Percentiles rank a stretch among this genome's conserved stretches.
Conservation (phyloP, 2,888 invertebrate species). For the Metalampra italica region DNA sequence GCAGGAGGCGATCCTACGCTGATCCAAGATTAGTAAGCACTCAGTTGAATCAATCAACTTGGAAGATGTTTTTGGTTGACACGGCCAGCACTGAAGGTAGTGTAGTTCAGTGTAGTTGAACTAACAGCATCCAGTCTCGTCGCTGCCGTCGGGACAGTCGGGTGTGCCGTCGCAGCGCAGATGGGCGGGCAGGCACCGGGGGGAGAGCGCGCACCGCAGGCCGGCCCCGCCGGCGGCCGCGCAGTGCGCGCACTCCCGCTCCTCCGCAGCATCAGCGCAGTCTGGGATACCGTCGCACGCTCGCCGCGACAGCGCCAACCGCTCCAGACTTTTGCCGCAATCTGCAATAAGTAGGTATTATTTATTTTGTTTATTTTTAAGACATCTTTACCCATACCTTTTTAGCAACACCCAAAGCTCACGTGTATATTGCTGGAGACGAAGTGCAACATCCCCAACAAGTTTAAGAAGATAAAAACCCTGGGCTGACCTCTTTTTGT, state of each 20-base stretch:
- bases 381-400: no score
- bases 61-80: no score
- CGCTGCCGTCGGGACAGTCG: slow-evolving; percentile 92
- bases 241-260: slow-evolving; percentile 89
- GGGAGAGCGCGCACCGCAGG: slow-evolving; percentile 88
- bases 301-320: slow-evolving; percentile 85
- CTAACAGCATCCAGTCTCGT: slow-evolving; percentile 92
- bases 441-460: no score
- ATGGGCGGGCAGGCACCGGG: slow-evolving; percentile 84
- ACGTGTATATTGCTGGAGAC: no score
- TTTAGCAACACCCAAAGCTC: no score
- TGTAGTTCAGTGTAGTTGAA: slow-evolving; percentile 22
- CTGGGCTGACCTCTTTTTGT: no score
- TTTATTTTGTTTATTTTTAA: no score
- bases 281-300: slow-evolving; percentile 93
- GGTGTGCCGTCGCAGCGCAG: slow-evolving; percentile 89
- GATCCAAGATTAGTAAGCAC: no score
- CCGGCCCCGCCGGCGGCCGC: slow-evolving; percentile 77
- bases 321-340: slow-evolving; percentile 86
- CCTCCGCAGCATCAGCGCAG: slow-evolving; percentile 90
- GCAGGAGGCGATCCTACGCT: no score
- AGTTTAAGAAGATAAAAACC: no score
- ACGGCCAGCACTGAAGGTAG: no score
- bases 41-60: no score
- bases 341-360: slow-evolving; percentile 55